These are phyloP conservation scores for Thaleichthys pacificus DNA, from an alignment of 2,797 vertebrate species.

Conservation along the genomic window DNA sequence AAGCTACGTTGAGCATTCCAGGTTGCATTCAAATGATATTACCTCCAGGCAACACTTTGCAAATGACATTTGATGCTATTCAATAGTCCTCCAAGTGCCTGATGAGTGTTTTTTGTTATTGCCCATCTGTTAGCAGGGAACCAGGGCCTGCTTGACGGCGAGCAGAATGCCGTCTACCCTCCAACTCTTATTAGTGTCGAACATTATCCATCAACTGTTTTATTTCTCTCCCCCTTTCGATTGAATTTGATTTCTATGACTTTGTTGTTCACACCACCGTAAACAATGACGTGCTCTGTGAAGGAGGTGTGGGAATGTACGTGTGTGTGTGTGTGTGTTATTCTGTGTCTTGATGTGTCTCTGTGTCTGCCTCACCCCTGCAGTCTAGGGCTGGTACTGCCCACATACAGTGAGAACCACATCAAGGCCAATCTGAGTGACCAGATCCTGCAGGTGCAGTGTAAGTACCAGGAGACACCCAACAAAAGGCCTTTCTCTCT, in stretches of 20 bases:
- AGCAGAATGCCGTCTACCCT: slow-evolving; percentile 24
- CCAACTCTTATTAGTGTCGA: slow-evolving; percentile 29
- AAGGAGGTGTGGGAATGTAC: not conserved
- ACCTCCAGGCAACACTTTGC: slow-evolving; percentile 46
- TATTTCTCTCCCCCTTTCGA: not conserved
- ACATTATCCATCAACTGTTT: not conserved
- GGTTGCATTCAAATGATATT: slow-evolving; percentile 48
- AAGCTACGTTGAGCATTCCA: slow-evolving; percentile 48
- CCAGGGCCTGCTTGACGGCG: slow-evolving; percentile 21
- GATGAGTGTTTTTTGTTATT: slow-evolving; percentile 44
- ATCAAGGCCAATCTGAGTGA: slow-evolving; percentile 98
- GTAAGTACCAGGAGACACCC: slow-evolving; percentile 85
- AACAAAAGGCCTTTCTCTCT: slow-evolving; percentile 55
- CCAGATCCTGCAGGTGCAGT: slow-evolving; percentile 99
- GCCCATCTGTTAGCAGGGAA: slow-evolving; percentile 40
- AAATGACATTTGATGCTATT: slow-evolving; percentile 59
- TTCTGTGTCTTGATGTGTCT: slow-evolving; percentile 33
- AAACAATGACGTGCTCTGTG: not conserved
- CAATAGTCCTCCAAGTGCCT: slow-evolving; percentile 42
- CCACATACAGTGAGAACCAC: slow-evolving; percentile 95
- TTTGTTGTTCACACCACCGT: not conserved
- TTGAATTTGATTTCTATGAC: not conserved
- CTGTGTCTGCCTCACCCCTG: slow-evolving; percentile 42
- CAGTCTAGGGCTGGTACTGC: slow-evolving; percentile 95
- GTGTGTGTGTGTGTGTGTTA: slow-evolving; percentile 12